Evolutionary conservation across 2,113 vertebrate species (phyloP).

Genomic region (Setophaga petechia): DNA sequence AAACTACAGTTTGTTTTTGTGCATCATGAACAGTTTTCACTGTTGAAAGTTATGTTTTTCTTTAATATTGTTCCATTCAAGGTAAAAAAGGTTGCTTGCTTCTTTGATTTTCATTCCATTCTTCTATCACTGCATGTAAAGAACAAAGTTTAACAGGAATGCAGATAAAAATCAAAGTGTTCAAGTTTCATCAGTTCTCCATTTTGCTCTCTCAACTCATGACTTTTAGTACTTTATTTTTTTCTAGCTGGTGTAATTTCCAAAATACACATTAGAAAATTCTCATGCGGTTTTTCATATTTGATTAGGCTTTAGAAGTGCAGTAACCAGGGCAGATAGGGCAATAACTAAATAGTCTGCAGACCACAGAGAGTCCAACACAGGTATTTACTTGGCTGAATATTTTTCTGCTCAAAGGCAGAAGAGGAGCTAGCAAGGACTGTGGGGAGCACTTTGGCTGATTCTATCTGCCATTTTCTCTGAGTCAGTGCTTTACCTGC

Average conservation of each 20-base stretch:
- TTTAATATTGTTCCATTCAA: background rate
- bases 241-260: background rate
- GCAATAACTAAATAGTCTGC: background rate
- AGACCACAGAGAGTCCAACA: background rate
- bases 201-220: background rate
- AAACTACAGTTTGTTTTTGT: constrained; percentile 29
- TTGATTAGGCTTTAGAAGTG: background rate
- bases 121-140: background rate
- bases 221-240: background rate
- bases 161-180: background rate
- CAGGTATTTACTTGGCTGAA: background rate
- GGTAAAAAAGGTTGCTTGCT: background rate
- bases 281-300: background rate
- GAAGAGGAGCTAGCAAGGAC: background rate
- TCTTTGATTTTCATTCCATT: background rate
- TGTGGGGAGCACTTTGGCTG: background rate
- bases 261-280: background rate
- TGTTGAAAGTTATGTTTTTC: background rate
- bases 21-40: background rate
- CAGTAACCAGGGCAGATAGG: background rate
- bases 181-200: background rate
- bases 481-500: background rate
- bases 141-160: background rate
- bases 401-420: background rate
- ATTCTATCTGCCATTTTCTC: background rate